phyloP scores from a whole-genome alignment of 2,113 vertebrate genomes.

The Pristiophorus japonicus region DNA sequence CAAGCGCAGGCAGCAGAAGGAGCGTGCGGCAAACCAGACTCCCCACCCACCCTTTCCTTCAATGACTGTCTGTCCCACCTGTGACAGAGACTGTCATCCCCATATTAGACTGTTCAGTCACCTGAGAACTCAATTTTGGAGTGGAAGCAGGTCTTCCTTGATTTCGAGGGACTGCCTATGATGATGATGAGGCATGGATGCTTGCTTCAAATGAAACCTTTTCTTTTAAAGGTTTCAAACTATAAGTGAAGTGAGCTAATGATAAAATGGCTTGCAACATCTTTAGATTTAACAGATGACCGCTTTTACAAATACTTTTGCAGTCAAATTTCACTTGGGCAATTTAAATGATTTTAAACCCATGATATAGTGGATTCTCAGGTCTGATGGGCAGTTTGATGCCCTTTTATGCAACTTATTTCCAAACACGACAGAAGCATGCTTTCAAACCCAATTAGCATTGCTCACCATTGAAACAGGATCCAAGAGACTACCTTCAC shows the following conservation, averaged over 20 bases:
- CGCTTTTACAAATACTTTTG: neutral
- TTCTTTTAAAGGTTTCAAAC: neutral
- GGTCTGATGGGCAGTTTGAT: neutral
- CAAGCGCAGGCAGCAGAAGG: no score
- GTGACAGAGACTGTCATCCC: no score
- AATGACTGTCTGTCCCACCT: no score
- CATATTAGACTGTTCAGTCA: no score
- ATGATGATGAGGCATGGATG: no score
- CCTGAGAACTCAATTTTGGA: no score
- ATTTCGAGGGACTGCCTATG: no score
- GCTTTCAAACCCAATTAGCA: constrained; percentile 7
- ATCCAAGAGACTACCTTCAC: neutral
- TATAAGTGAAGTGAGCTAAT: neutral
- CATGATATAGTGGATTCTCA: neutral
- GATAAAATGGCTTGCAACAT: neutral
- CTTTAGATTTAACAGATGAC: neutral
- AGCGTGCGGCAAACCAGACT: no score
- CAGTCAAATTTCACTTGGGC: constrained; percentile 3
- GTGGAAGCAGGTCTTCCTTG: no score
- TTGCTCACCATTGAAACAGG: neutral
- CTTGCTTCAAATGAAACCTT: neutral
- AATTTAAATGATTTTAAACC: neutral
- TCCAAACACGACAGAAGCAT: neutral
- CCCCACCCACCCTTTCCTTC: no score
- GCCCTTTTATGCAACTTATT: neutral